Evolutionary conservation across 2,888 invertebrate genomes (phyloP).

Genomic region (Chelonus formosanus): DNA sequence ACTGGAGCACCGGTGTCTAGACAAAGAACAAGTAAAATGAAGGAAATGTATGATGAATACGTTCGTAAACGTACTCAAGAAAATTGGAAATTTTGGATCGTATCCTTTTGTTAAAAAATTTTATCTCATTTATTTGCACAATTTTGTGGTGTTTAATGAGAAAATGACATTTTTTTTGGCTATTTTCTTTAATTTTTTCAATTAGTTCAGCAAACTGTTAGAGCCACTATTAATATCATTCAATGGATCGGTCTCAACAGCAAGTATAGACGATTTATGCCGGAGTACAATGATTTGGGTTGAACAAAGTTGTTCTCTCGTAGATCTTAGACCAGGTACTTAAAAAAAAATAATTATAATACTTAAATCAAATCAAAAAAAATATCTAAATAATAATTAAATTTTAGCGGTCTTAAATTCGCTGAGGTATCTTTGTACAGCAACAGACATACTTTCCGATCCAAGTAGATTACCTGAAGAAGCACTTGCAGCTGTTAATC

Average conservation of each 20-base stretch:
- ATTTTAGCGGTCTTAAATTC: conserved; percentile 88
- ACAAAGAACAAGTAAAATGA: conserved; percentile 88
- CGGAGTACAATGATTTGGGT: conserved; percentile 93
- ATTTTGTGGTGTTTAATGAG: no score
- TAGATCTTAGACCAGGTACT: conserved; percentile 90
- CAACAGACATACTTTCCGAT: conserved; percentile 90
- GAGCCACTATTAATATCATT: conserved; percentile 90
- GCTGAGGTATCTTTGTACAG: conserved; percentile 87
- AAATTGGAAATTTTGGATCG: conserved; percentile 99
- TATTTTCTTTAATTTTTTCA: conserved; percentile 3
- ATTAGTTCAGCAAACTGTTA: conserved; percentile 90
- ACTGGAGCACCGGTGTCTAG: conserved; percentile 94
- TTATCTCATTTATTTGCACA: conserved; percentile 8
- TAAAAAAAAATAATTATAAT: not conserved
- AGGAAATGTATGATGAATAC: conserved; percentile 93
- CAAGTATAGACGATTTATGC: conserved; percentile 90
- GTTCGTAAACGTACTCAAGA: conserved; percentile 84
- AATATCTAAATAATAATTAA: conserved; percentile 21
- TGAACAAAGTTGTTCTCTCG: conserved; percentile 95
- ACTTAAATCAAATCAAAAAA: conserved; percentile 5
- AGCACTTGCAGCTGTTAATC: conserved; percentile 78
- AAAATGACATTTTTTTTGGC: no score
- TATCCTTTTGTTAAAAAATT: conserved; percentile 55
- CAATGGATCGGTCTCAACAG: conserved; percentile 90
- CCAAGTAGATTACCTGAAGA: conserved; percentile 90